A percentile compares a stretch with the other conserved stretches of the same genome.
Evolutionary conservation across 2,888 invertebrate genomes (phyloP).

Genomic region (Plebejus anna): DNA sequence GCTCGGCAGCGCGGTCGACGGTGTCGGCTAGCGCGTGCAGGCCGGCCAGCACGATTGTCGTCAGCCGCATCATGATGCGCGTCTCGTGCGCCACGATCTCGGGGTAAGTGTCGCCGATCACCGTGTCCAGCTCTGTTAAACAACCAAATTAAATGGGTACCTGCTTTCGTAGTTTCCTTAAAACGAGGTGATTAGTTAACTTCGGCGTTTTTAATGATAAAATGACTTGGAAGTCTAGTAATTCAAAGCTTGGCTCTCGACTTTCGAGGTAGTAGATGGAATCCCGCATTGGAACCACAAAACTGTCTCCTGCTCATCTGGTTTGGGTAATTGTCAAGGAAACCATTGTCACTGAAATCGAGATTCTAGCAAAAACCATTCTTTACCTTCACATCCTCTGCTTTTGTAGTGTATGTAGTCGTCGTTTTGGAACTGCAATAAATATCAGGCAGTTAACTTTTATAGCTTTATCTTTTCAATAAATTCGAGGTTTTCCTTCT

Average conservation of each 20-base stretch:
- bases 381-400: slow-evolving; percentile 80
- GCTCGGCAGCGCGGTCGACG: slow-evolving; percentile 81
- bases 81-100: slow-evolving; percentile 91
- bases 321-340: background rate
- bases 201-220: background rate
- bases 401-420: slow-evolving; percentile 86
- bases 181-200: background rate
- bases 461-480: no score
- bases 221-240: no score
- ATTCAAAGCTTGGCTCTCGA: no score
- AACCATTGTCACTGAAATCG: background rate
- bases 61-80: slow-evolving; percentile 85
- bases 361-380: background rate
- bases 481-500: no score
- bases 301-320: no score
- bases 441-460: background rate
- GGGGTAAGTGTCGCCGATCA: slow-evolving; percentile 88
- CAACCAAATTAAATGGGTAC: background rate
- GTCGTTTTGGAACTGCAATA: slow-evolving; percentile 81
- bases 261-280: no score
- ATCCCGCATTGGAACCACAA: no score
- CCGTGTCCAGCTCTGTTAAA: slow-evolving; percentile 83
- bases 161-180: background rate
- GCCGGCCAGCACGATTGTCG: slow-evolving; percentile 81
- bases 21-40: slow-evolving; percentile 77